Base-by-base conservation (phyloP, 2,797 vertebrate genomes). In the Saxicola maurus region DNA sequence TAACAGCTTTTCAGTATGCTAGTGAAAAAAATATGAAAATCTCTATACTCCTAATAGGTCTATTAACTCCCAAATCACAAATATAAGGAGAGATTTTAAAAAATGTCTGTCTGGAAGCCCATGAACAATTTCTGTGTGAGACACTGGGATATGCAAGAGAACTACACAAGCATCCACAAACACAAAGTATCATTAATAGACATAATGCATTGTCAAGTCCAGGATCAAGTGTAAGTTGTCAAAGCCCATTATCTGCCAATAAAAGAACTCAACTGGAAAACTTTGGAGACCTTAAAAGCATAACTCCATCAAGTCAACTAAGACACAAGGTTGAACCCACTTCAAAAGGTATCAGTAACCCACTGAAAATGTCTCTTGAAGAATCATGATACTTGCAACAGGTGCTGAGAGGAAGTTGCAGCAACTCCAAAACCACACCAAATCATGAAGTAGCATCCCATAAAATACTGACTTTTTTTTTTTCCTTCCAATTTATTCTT, bases 371-470 rank as follows among this genome's bases (percentile, higher is more conserved):
- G 17, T 42, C 62, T 43, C 42, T 68, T 48, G 7, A 15, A 35
- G 75, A 64, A 64, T 8, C 61, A 9, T 48, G 5, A 82, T 13
- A 48, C 21, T 40, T 61, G 45, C 11, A 86, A 64, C 16, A 90
- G 60, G 53, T 46, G 21, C 23, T 35, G 27, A 79, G 49, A 69
- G 8, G 19, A 87, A 76, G 11, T 18, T 52, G 11, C 43, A 91
- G 77, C 11, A 2, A 48, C 2, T 21, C 31, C 30, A 38, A 42
- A 79, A 81, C 11, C 17, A 40, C 35, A 72, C 4, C n/a, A 88
- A 88, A 51, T 27, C 13, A 49, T 0, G 0, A 10, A 61, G 46
- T 1, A 81, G 6, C 4, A 42, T 4, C 2, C 4, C 21, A 61
- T 20, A 45, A 77, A 61, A 69, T 7, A 43, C 0, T 2, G 13